Evolutionary conservation across 2,888 invertebrate genomes (phyloP).

Genomic region (Plagiodera versicolora): DNA sequence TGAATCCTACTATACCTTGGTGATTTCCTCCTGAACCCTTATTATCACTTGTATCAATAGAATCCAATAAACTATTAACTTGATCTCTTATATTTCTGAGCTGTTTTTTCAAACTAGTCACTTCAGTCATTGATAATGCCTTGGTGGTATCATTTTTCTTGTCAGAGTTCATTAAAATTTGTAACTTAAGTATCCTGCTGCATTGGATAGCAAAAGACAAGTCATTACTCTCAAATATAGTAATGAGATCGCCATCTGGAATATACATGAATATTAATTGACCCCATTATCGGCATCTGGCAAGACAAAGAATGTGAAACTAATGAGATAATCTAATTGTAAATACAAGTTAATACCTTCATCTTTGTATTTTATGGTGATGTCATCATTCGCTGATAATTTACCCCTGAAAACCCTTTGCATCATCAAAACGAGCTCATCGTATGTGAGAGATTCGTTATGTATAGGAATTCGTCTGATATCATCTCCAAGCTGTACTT

Average conservation of each 20-base stretch:
- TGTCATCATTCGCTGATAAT: conserved; percentile 65
- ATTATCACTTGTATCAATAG: conserved; percentile 52
- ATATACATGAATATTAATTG: background rate
- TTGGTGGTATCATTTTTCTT: conserved; percentile 41
- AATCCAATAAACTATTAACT: conserved; percentile 62
- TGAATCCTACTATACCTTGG: conserved; percentile 33
- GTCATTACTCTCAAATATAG: conserved; percentile 71
- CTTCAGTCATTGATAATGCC: conserved; percentile 47
- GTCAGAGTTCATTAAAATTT: conserved; percentile 58
- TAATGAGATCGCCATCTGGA: conserved; percentile 70
- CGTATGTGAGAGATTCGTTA: conserved; percentile 72
- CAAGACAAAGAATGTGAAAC: conserved; percentile 20
- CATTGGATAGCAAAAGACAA: conserved; percentile 70
- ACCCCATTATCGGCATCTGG: background rate
- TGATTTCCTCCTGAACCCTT: conserved; percentile 27
- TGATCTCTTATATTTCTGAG: conserved; percentile 59
- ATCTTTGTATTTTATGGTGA: conserved; percentile 71
- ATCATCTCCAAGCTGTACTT: conserved; percentile 66
- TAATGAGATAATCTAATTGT: conserved; percentile 14
- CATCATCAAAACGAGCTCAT: conserved; percentile 72
- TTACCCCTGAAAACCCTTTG: conserved; percentile 69
- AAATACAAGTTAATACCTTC: conserved; percentile 57
- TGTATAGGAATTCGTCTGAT: conserved; percentile 70
- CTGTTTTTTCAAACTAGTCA: conserved; percentile 55
- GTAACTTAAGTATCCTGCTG: conserved; percentile 66